phyloP scores from a whole-genome alignment of 2,888 invertebrate genomes.

The Baronia brevicornis region DNA sequence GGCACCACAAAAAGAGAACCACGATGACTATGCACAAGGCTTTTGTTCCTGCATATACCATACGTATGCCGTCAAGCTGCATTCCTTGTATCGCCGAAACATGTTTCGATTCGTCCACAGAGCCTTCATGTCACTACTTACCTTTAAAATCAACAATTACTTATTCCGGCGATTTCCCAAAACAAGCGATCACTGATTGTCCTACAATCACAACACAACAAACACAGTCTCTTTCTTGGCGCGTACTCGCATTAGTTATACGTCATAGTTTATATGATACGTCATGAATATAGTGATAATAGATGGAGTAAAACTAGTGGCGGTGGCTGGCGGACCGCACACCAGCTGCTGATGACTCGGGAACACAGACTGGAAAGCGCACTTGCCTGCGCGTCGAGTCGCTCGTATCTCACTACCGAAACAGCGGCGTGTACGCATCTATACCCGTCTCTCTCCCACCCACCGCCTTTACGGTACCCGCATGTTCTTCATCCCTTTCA shows the following conservation, averaged over 20 bases:
- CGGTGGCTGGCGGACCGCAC: conserved; percentile 51
- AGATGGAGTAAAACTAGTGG: conserved; percentile 58
- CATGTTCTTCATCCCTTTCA: conserved; percentile 26
- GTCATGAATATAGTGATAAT: conserved; percentile 36
- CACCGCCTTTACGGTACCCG: conserved; percentile 11
- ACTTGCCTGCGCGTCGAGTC: conserved; percentile 47
- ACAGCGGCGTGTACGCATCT: conserved; percentile 56
- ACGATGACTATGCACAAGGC: conserved; percentile 67
- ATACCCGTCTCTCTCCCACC: conserved; percentile 34
- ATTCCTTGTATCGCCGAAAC: conserved; percentile 70
- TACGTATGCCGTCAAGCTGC: conserved; percentile 71
- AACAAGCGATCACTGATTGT: conserved; percentile 36
- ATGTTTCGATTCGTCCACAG: conserved; percentile 57
- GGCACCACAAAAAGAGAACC: conserved; percentile 56
- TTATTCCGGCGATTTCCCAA: conserved; percentile 50
- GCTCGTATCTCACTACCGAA: conserved; percentile 55
- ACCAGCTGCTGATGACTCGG: conserved; percentile 61
- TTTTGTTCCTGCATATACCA: conserved; percentile 69
- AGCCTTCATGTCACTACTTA: conserved; percentile 71
- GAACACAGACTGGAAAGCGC: conserved; percentile 66
- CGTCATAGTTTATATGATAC: conserved; percentile 55
- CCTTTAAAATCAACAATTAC: conserved; percentile 71
- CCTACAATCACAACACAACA: conserved; percentile 48
- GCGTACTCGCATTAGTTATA: conserved; percentile 43
- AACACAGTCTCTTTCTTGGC: conserved; percentile 45